Evolutionary conservation across 2,888 invertebrate species (phyloP).

Genomic region (Hirtodrosophila confusa): DNA sequence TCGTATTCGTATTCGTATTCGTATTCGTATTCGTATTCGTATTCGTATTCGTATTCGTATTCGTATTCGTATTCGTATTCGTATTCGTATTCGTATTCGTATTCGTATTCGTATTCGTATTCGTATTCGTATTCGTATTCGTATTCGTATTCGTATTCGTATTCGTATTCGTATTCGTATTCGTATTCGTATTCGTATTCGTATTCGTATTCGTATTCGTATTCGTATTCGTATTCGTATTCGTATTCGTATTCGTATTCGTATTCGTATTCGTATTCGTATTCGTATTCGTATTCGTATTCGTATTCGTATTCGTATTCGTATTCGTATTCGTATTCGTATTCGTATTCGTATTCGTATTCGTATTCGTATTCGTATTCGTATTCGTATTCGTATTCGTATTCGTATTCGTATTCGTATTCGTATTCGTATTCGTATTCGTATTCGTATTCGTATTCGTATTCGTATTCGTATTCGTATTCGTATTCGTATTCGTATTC

Average conservation of each 20-base stretch:
- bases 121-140: neutral
- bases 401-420: neutral
- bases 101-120: neutral
- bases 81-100: neutral
- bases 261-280: neutral
- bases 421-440: neutral
- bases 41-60: neutral
- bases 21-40: neutral
- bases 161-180: neutral
- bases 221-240: neutral
- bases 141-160: neutral
- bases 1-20: neutral
- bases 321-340: neutral
- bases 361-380: neutral
- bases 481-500: neutral
- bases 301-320: neutral
- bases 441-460: neutral
- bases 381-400: neutral
- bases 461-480: neutral
- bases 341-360: neutral
- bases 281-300: neutral
- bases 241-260: neutral
- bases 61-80: neutral
- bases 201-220: neutral
- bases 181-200: neutral